Evolutionary conservation across 2,888 invertebrate genomes (phyloP), one percentile per base, ranked within the genome.

Genomic region (Alloscopus bannaensis): DNA sequence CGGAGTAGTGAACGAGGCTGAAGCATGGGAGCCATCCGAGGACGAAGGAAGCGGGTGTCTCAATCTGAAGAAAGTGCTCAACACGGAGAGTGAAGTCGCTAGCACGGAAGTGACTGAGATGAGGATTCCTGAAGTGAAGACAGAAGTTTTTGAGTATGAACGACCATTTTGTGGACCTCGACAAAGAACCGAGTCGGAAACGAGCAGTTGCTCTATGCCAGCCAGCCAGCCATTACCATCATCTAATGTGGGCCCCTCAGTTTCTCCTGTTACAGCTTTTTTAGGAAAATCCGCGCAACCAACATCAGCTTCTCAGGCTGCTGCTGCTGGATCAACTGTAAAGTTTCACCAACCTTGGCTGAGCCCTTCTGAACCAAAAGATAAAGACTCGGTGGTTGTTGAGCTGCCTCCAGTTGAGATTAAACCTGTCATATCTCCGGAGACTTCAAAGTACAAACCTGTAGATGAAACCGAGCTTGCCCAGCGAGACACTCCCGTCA

Each of bases 301-400:
- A n/a, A 18, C 47, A 29, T 36, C 65, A 3, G 22, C 16, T n/a
- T 26, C 11, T 28, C 62, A 40, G 2, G 8, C 50, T 26, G 50
- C 45, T 8, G 55, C 45, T 55, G 29, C 45, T 6, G n/a, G 40
- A 3, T 28, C 66, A 16, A 16, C 64, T 47, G 71, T 66, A 3
- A 82, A 80, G 52, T 71, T 85, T 6, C 85, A 85, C 62, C 85
- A 85, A 52, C 85, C 85, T 11, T 85, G 85, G 85, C 72, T 85
- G 3, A 85, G 85, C 73, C 84, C 85, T 2, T 72, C 79, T 16
- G 83, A 81, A 18, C 47, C 66, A 24, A 77, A 73, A 20, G 75
- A 75, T 8, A 60, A 66, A 8, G 62, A 64, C 29, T 47, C 64
- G 1, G 29, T 0, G 8, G 31, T 16, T 20, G 65, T 36, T 3